phyloP scores from a whole-genome alignment of 2,888 invertebrate genomes.

The Eupithecia abbreviata region DNA sequence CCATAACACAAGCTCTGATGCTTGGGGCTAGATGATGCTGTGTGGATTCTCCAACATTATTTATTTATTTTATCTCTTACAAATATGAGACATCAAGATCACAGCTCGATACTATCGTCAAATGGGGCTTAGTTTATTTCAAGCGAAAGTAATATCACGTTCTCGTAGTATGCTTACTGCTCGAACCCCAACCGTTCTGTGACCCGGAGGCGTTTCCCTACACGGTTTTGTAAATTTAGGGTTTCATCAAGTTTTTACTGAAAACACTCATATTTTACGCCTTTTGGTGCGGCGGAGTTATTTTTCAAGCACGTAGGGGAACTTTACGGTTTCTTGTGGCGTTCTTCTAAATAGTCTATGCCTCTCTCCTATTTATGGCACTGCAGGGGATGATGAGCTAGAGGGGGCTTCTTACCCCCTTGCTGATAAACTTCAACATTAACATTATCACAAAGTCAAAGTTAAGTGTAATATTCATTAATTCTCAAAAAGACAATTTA shows the following conservation, averaged over 20 bases:
- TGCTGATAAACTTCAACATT: background rate
- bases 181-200: conserved; percentile 11
- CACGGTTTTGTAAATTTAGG: conserved; percentile 36
- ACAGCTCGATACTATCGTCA: background rate
- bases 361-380: background rate
- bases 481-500: too few relatives aligned
- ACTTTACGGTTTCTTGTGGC: conserved; percentile 29
- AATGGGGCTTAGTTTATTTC: conserved; percentile 4
- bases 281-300: conserved; percentile 10
- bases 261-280: conserved; percentile 32
- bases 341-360: conserved; percentile 27
- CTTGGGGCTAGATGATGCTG: too few relatives aligned
- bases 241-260: conserved; percentile 38
- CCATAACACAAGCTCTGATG: too few relatives aligned
- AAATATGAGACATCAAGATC: too few relatives aligned
- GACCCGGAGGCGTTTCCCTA: conserved; percentile 22
- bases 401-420: background rate
- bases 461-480: too few relatives aligned
- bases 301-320: conserved; percentile 33
- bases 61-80: too few relatives aligned
- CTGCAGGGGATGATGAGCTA: background rate
- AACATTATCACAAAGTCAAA: too few relatives aligned
- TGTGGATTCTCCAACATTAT: too few relatives aligned
- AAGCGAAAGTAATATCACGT: background rate
- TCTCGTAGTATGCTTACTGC: background rate